Conservation (phyloP, 2,888 invertebrate genomes). For the Drosophila macrothrix region DNA sequence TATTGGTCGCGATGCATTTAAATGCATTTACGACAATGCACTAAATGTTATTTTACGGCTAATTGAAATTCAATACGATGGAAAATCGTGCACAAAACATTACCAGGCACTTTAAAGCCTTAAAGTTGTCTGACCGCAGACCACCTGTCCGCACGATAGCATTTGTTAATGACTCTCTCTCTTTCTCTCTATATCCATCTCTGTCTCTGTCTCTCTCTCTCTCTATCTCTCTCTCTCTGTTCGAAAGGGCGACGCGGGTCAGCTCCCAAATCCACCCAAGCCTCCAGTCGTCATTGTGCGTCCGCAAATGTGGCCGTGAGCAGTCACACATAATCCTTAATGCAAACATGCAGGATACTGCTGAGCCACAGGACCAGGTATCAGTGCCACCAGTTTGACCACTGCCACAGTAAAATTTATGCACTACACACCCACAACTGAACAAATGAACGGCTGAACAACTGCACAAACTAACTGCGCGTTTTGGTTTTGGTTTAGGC, state of each 20-base stretch:
- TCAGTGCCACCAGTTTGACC: slow-evolving; percentile 52
- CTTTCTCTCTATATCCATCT: neutral
- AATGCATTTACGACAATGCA: slow-evolving; percentile 44
- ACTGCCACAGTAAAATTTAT: slow-evolving; percentile 63
- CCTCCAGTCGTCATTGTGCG: slow-evolving; percentile 37
- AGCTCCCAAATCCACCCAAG: neutral
- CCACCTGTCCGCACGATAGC: slow-evolving; percentile 40
- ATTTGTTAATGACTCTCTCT: slow-evolving; percentile 54
- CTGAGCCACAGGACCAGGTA: slow-evolving; percentile 29
- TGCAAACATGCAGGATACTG: slow-evolving; percentile 63
- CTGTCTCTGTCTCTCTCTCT: neutral
- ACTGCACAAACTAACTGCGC: slow-evolving; percentile 58
- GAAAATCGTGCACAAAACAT: slow-evolving; percentile 12
- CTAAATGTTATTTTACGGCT: slow-evolving; percentile 58
- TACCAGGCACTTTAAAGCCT: slow-evolving; percentile 47
- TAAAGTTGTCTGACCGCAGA: slow-evolving; percentile 57
- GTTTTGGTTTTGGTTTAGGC: slow-evolving; percentile 69
- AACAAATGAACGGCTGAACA: slow-evolving; percentile 10
- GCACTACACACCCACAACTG: slow-evolving; percentile 46
- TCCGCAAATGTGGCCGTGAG: slow-evolving; percentile 44
- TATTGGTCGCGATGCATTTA: slow-evolving; percentile 62
- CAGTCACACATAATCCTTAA: slow-evolving; percentile 68
- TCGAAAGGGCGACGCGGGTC: neutral
- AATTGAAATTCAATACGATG: slow-evolving; percentile 67
- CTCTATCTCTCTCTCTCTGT: neutral